phyloP scores from a whole-genome alignment of 2,888 invertebrate species.

The Rotaria sp. region DNA sequence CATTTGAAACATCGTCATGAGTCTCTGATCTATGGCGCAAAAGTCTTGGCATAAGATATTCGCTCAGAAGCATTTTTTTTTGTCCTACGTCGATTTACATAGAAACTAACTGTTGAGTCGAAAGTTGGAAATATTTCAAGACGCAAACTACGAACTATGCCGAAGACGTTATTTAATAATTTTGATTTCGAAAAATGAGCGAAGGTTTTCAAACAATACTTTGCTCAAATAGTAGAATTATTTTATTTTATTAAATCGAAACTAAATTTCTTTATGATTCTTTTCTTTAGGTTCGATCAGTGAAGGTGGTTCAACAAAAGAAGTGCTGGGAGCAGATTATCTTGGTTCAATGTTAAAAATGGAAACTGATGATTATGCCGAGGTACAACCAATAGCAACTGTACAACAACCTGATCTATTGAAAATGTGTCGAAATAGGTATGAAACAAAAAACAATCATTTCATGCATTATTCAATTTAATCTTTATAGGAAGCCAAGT shows the following conservation, averaged over 20 bases:
- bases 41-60: no score
- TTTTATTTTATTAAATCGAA: background rate
- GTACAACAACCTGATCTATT: constrained; percentile 2
- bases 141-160: no score
- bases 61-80: no score
- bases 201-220: no score
- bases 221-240: no score
- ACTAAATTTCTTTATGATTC: background rate
- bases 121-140: no score
- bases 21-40: no score
- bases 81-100: no score
- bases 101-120: no score
- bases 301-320: constrained; percentile 30
- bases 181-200: no score
- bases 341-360: constrained; percentile 29
- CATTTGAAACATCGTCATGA: no score
- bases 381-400: background rate
- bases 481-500: background rate
- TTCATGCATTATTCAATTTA: background rate
- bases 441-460: background rate
- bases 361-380: constrained; percentile 23
- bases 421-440: constrained; percentile 23
- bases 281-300: background rate
- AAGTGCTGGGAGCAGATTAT: constrained; percentile 5
- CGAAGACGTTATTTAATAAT: no score